phyloP scores from a whole-genome alignment of 1,140 invertebrate genomes.

The Lethrus apterus region DNA sequence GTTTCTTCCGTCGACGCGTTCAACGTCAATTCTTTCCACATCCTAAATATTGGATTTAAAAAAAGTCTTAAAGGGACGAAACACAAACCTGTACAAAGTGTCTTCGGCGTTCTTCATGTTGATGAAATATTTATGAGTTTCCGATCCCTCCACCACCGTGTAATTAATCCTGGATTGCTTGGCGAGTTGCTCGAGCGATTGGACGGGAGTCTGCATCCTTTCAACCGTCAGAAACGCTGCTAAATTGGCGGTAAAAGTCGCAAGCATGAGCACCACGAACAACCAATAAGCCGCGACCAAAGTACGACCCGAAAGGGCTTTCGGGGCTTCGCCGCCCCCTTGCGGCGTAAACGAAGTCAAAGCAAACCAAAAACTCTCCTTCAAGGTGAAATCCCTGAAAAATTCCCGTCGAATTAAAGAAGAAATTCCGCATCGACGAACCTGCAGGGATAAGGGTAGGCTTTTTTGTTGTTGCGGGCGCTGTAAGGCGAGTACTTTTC shows the following conservation, averaged over 20 bases:
- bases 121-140: constrained; percentile 77
- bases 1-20: constrained; percentile 68
- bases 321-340: constrained; percentile 80
- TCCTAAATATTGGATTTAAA: constrained; percentile 43
- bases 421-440: too few species aligned
- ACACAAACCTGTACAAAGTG: constrained; percentile 67
- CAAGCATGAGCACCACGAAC: constrained; percentile 86
- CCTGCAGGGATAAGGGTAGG: constrained; percentile 77
- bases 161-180: constrained; percentile 86
- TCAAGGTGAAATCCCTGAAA: constrained; percentile 72
- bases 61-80: background rate
- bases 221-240: constrained; percentile 95
- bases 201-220: constrained; percentile 86
- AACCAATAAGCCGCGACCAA: constrained; percentile 89
- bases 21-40: constrained; percentile 84
- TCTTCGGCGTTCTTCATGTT: constrained; percentile 90
- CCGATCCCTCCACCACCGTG: constrained; percentile 74
- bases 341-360: constrained; percentile 87
- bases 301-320: constrained; percentile 73
- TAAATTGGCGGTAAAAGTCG: constrained; percentile 94
- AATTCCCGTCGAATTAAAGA: constrained; percentile 2
- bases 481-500: constrained; percentile 87
- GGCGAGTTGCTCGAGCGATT: constrained; percentile 79
- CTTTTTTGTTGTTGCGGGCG: constrained; percentile 71
- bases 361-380: constrained; percentile 91